Evolutionary conservation across 2,797 vertebrate genomes (phyloP).

Genomic region (Premnoplex brunnescens): DNA sequence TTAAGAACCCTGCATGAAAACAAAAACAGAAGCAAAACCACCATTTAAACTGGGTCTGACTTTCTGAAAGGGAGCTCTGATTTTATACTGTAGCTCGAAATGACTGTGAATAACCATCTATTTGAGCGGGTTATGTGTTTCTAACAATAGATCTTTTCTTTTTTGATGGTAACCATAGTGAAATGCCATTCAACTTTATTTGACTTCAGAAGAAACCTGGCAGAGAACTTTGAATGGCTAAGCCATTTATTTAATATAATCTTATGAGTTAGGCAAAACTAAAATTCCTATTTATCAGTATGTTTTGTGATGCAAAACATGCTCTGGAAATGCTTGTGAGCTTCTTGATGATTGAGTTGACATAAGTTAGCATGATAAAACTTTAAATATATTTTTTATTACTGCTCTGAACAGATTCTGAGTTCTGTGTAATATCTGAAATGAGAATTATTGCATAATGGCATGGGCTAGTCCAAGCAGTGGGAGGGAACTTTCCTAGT

Average conservation of each 20-base stretch:
- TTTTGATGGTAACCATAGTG: constrained; percentile 40
- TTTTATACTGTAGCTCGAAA: constrained; percentile 27
- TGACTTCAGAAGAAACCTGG: constrained; percentile 27
- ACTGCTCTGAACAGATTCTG: not conserved
- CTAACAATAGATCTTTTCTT: constrained; percentile 10
- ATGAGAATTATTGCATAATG: not conserved
- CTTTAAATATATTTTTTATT: not conserved
- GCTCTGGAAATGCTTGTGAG: not conserved
- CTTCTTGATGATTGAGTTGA: not conserved
- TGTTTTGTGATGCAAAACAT: not conserved
- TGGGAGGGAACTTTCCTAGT: not conserved
- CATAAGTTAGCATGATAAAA: not conserved
- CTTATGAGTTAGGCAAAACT: not conserved
- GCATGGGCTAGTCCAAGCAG: not conserved
- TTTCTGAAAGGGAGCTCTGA: not conserved
- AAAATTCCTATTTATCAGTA: not conserved
- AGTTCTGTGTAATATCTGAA: not conserved
- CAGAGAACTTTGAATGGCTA: not conserved
- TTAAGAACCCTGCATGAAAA: not conserved
- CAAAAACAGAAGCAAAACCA: not conserved
- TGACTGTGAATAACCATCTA: constrained; percentile 32
- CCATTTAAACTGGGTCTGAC: not conserved
- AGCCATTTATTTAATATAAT: constrained; percentile 2
- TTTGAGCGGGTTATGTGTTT: constrained; percentile 62
- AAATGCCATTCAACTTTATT: constrained; percentile 31